Percentiles rank a stretch among this genome's conserved stretches.
phyloP scores from a whole-genome alignment of 1,140 invertebrate genomes.

The Globodera ellingtonae region DNA sequence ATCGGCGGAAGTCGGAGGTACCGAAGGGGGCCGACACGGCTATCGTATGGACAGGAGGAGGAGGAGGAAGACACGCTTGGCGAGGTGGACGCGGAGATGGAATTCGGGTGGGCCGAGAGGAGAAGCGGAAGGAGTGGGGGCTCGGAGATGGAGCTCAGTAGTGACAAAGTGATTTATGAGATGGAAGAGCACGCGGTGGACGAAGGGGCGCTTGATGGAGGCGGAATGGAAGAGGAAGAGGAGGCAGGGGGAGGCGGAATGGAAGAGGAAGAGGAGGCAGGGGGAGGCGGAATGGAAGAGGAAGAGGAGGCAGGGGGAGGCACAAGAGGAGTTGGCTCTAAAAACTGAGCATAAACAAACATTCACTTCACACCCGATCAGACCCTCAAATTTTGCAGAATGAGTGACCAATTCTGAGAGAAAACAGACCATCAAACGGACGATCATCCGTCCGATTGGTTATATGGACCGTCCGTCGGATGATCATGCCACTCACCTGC shows the following conservation, averaged over 20 bases:
- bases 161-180: constrained; percentile 7
- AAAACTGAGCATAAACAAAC: too few species aligned
- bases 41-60: background rate
- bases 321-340: too few species aligned
- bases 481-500: too few species aligned
- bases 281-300: too few species aligned
- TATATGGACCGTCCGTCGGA: too few species aligned
- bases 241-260: background rate
- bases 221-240: too few species aligned
- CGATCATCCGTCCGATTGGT: too few species aligned
- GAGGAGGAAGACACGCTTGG: constrained; percentile 9
- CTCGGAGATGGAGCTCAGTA: background rate
- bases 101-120: background rate
- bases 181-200: background rate
- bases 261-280: background rate
- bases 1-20: constrained; percentile 10
- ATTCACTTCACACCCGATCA: background rate
- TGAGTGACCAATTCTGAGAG: background rate
- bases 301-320: too few species aligned
- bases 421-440: too few species aligned
- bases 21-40: background rate
- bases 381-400: background rate
- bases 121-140: background rate
- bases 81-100: constrained; percentile 6
- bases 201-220: background rate